A percentile compares a stretch with the other conserved stretches of the same genome.
Evolutionary conservation across 1,140 invertebrate species (phyloP).

Genomic region (Drosophila jambulina): DNA sequence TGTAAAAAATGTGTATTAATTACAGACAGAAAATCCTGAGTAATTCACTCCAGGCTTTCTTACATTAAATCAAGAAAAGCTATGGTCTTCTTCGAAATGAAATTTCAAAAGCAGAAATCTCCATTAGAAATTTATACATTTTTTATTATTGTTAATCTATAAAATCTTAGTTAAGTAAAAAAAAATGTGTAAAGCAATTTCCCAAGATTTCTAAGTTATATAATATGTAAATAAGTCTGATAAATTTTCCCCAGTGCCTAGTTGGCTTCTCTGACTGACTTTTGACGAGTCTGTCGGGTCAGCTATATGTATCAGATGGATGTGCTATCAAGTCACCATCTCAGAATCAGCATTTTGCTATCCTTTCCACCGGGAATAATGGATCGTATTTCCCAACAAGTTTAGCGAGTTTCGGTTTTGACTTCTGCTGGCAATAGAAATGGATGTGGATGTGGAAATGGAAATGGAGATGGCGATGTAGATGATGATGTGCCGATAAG

Average conservation of each 20-base stretch:
- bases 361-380: conserved; percentile 25
- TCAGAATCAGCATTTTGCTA: conserved; percentile 4
- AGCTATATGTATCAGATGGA: conserved; percentile 51
- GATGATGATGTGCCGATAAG: conserved; percentile 60
- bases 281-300: conserved; percentile 55
- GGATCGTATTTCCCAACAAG: conserved; percentile 81
- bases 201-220: too few species aligned
- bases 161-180: too few species aligned
- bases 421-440: conserved; percentile 58
- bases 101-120: too few species aligned
- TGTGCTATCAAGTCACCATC: conserved; percentile 76
- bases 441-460: conserved; percentile 8
- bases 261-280: conserved; percentile 52
- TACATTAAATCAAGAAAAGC: background rate
- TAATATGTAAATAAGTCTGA: background rate
- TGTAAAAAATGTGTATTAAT: too few species aligned
- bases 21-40: background rate
- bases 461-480: conserved; percentile 17
- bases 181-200: background rate
- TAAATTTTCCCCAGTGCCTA: conserved; percentile 7
- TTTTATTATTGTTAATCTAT: background rate
- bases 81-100: too few species aligned
- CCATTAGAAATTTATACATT: too few species aligned
- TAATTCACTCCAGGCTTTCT: too few species aligned
- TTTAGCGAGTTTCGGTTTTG: conserved; percentile 80